Percentiles rank a stretch among this genome's conserved stretches.
Evolutionary conservation across 2,888 invertebrate genomes (phyloP).

Genomic region (Platypus cylindrus): DNA sequence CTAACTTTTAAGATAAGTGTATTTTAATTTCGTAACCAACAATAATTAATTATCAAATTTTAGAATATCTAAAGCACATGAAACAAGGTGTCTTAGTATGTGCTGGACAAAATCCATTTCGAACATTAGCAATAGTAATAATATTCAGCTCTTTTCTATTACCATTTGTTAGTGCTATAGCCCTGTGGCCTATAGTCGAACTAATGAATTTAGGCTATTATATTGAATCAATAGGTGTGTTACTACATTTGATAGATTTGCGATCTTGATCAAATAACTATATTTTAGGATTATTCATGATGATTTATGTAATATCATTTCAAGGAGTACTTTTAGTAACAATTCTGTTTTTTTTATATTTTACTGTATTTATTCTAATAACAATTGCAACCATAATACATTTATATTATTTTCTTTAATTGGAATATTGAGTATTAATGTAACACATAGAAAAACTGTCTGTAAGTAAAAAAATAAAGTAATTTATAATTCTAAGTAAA

Average conservation of each 20-base stretch:
- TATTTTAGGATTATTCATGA: slow-evolving; percentile 4
- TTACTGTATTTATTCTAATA: slow-evolving; percentile 1
- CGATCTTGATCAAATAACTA: background rate
- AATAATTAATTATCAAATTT: too few species aligned
- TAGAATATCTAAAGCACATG: background rate
- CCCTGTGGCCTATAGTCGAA: slow-evolving; percentile 6
- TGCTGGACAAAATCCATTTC: slow-evolving; percentile 1
- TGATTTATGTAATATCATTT: slow-evolving; percentile 2
- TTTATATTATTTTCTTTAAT: too few species aligned
- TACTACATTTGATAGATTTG: background rate
- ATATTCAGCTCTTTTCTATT: slow-evolving; percentile 3
- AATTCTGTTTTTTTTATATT: slow-evolving; percentile 1
- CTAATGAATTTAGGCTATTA: slow-evolving; percentile 3
- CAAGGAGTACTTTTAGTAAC: slow-evolving; percentile 4
- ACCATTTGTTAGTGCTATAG: slow-evolving; percentile 7
- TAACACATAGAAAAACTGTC: too few species aligned
- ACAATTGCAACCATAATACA: background rate
- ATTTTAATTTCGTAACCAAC: too few species aligned
- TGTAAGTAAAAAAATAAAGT: too few species aligned
- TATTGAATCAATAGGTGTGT: slow-evolving; percentile 5
- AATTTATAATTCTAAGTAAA: too few species aligned
- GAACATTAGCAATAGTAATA: slow-evolving; percentile 2
- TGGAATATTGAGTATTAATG: too few species aligned
- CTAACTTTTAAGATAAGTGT: too few species aligned
- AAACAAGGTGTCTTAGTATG: slow-evolving; percentile 1